Evolutionary conservation across 1,140 invertebrate genomes (phyloP), one percentile per base, ranked within the genome.

Genomic region (Drosophila mayri): DNA sequence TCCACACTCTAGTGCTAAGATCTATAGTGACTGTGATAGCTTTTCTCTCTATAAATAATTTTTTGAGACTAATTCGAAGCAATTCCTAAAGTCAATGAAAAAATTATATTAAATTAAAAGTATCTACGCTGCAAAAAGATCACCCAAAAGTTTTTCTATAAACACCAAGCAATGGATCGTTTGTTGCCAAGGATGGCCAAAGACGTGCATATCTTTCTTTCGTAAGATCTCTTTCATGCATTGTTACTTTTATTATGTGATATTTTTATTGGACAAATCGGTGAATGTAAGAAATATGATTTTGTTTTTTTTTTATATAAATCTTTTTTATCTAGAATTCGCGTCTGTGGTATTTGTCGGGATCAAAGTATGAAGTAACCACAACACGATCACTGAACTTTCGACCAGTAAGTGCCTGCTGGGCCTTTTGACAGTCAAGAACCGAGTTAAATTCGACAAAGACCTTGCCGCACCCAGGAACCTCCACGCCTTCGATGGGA

Each of bases 371-470:
- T 2, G 98, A 99, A 11, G 99, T 99, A 14, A 99, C 98, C 11
- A 99, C 99, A 41, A 99, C 98, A 60, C 99, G 95, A 93, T 99
- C 99, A 82, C 98, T 99, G 94, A 99, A 99, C 93, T 99, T 99
- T 50, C 99, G 95, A 52, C 99, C 99, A 44, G 99, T 99, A 4
- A 99, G 94, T 4, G 98, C 97, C 91, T 99, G 98, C 93, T 99
- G 99, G 7, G 99, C 99, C 91, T 99, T 99, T 93, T 99, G 99
- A 93, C 99, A 99, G 84, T 99, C 99, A 25, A 97, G 95, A 43
- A 98, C 96, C 61, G 97, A 98, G 93, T 97, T 98, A 93, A 99
- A 99, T 94, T 99, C 99, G 16, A 99, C 98, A 94, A 99, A 99
- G 25, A 99, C 98, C 95, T 99, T 99, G 92, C 99, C 99, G 94